Conservation (phyloP, 2,888 invertebrate species). For the Meloe dianella region DNA sequence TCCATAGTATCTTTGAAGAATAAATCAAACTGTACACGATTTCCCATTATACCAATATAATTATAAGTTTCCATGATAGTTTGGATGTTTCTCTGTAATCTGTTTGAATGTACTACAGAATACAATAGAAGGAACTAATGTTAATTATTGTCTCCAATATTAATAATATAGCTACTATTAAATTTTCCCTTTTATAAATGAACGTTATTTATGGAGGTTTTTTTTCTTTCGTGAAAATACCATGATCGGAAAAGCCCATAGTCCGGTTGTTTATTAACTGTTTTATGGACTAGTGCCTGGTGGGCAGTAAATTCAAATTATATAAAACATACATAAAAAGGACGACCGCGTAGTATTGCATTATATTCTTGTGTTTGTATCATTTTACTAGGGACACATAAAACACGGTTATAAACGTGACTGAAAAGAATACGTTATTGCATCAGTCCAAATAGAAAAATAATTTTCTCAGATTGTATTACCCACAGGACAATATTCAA, state of each 20-base stretch:
- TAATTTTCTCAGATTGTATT: conserved; percentile 35
- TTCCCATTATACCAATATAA: not conserved
- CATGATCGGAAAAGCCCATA: not conserved
- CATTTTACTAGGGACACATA: conserved; percentile 31
- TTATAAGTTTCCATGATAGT: not conserved
- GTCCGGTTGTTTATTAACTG: not conserved
- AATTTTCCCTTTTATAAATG: too few species aligned
- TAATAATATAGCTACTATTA: not conserved
- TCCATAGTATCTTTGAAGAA: not conserved
- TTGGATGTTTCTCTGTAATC: not conserved
- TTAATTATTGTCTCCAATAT: not conserved
- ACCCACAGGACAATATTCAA: conserved; percentile 25
- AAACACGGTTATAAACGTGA: conserved; percentile 34
- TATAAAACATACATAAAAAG: conserved; percentile 31
- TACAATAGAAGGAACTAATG: conserved; percentile 17
- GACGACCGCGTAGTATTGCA: conserved; percentile 26
- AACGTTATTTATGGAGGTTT: not conserved
- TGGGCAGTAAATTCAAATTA: conserved; percentile 32
- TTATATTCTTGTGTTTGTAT: conserved; percentile 28
- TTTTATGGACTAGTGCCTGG: conserved; percentile 9
- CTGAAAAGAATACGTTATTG: conserved; percentile 35
- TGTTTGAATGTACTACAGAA: not conserved
- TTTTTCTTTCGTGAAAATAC: not conserved
- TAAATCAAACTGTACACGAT: not conserved
- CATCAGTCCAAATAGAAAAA: conserved; percentile 34